Conservation (phyloP, 1,140 invertebrate species). For the Calliphora vicina region DNA sequence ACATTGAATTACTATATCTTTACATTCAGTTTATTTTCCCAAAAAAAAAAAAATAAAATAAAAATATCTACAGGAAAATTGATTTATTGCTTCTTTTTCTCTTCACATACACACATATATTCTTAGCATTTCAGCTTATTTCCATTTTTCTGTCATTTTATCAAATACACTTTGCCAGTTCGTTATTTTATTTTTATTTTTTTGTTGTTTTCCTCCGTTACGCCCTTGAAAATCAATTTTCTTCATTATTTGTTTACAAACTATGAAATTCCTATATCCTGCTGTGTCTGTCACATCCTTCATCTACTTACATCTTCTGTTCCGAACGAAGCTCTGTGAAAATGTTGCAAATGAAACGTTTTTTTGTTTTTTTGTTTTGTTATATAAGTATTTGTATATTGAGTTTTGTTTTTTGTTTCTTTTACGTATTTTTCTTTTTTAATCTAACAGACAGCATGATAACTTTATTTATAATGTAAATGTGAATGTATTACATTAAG, state of each 20-base stretch:
- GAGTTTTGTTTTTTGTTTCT: not conserved
- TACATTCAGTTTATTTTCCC: no score
- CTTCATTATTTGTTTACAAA: conserved; percentile 9
- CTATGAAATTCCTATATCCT: not conserved
- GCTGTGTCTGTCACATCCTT: not conserved
- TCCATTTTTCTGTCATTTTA: conserved; percentile 1
- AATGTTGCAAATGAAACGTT: not conserved
- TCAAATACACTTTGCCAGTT: no score
- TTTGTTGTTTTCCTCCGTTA: not conserved
- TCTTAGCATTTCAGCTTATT: not conserved
- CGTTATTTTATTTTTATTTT: not conserved
- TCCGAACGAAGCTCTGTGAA: not conserved
- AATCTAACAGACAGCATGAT: conserved; percentile 7
- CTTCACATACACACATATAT: no score
- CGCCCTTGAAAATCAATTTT: not conserved
- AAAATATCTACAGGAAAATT: no score
- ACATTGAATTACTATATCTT: not conserved
- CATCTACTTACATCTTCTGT: not conserved
- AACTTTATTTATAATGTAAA: conserved; percentile 13
- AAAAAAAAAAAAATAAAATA: no score
- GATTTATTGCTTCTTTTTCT: not conserved
- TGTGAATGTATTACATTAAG: conserved; percentile 1
- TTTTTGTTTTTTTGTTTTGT: not conserved
- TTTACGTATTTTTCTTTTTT: no score
- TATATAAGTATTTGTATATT: not conserved